Evolutionary conservation across 1,140 invertebrate species (phyloP).

Genomic region (Cryptotermes secundus): DNA sequence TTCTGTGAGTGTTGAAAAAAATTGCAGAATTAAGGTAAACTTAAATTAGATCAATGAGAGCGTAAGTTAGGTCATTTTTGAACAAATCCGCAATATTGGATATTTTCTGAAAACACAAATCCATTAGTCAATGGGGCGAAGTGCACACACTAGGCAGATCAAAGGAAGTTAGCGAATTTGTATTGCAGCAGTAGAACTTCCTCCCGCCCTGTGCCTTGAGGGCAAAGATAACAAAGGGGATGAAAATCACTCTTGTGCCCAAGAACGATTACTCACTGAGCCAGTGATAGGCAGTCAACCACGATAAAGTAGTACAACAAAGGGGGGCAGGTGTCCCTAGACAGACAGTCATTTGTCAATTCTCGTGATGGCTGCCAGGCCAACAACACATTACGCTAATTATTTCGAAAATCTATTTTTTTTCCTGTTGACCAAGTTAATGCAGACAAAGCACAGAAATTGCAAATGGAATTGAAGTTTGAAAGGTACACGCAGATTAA

Average conservation of each 20-base stretch:
- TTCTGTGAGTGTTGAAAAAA: no score
- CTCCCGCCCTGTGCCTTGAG: background rate
- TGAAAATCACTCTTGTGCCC: background rate
- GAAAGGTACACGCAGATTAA: background rate
- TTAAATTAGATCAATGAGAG: background rate
- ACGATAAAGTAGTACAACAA: constrained; percentile 21
- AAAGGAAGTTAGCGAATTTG: background rate
- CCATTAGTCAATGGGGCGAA: background rate
- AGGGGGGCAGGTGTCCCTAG: constrained; percentile 27
- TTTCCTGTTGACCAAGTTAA: background rate
- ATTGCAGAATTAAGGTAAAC: no score
- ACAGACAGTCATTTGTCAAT: constrained; percentile 32
- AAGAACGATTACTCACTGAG: constrained; percentile 27
- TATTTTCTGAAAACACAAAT: background rate
- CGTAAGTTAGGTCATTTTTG: background rate
- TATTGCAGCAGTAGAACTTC: background rate
- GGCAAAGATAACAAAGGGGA: background rate
- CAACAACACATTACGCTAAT: constrained; percentile 29
- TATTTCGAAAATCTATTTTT: constrained; percentile 27
- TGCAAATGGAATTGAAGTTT: constrained; percentile 5
- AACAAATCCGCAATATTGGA: background rate
- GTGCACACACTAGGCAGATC: background rate
- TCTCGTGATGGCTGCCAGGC: background rate
- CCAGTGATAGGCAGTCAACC: constrained; percentile 27
- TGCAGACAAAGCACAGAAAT: background rate